Evolutionary conservation across 2,113 vertebrate genomes (phyloP), one percentile per base, ranked within the genome.

Genomic region (Neoarius graeffei): DNA sequence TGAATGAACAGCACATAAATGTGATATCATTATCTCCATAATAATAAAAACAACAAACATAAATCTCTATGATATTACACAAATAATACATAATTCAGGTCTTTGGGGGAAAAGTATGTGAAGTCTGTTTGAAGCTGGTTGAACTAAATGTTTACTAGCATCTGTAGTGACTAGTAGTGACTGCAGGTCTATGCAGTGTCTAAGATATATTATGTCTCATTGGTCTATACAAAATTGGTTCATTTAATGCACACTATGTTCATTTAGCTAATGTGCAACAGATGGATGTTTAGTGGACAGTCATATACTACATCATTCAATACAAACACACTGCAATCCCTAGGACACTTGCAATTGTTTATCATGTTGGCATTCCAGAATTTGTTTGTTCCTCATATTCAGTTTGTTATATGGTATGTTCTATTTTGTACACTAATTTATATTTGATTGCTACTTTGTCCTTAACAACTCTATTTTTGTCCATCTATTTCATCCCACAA

Each of bases 391-490:
- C 4, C 17, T 74, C 35, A 74, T 74, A 74, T 74, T 48, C 7
- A 19, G 42, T 73, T 35, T 19, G 67, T 71, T 35, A 71, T 71
- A 71, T 7, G 5, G 1, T 74, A 23, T 74, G 1, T 48, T 74
- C 35, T 42, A 74, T 7, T 42, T 74, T 74, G 71, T 9, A 19
- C 54, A 57, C 6, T 57, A 7, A 30, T 30, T 30, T 3, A 15
- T 57, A 56, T 79, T 79, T 79, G 23, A 80, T 80, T 80, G n/a
- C n/a, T 80, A 57, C 54, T 80, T 56, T 81, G 54, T 56, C 50
- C 3, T 19, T 57, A 81, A 80, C 3, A 7, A n/a, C 7, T 59
- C 8, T 60, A 81, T 42, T 62, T 82, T 48, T 82, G 19, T 60
- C 30, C 20, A 7, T 30, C 25, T 79, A 15, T 62, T 81, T 42